These are phyloP conservation scores for Sciurus vulgaris DNA, from an alignment of 2,797 vertebrate species.

Conservation along the genomic window DNA sequence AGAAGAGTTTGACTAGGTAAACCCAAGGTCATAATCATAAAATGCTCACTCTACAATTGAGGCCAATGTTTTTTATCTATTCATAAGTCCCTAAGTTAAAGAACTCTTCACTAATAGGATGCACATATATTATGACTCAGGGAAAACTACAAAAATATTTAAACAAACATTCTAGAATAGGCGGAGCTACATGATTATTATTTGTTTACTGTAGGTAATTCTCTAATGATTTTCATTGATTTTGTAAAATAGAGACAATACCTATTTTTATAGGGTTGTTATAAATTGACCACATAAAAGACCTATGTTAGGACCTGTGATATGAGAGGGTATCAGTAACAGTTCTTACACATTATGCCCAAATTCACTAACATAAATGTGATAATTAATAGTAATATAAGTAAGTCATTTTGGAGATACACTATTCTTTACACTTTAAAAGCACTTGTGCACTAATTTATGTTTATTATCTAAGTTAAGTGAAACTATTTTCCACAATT, in stretches of 20 bases:
- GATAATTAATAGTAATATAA: neutral
- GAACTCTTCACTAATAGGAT: neutral
- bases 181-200: neutral
- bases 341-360: neutral
- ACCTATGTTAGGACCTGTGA: fast-evolving
- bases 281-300: neutral
- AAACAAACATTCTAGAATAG: neutral
- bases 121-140: fast-evolving
- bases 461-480: neutral
- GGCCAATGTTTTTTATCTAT: neutral
- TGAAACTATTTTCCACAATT: neutral
- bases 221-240: neutral
- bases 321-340: neutral
- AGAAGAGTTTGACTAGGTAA: neutral
- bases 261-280: neutral
- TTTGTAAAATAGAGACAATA: neutral
- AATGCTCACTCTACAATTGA: neutral
- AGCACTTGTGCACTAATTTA: neutral
- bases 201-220: neutral
- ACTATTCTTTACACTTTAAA: neutral
- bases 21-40: neutral
- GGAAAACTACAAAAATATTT: neutral
- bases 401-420: neutral
- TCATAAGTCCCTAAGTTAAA: neutral
- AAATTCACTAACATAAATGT: neutral